Evolutionary conservation across 2,888 invertebrate genomes (phyloP).

Genomic region (Uloborus plumipes): DNA sequence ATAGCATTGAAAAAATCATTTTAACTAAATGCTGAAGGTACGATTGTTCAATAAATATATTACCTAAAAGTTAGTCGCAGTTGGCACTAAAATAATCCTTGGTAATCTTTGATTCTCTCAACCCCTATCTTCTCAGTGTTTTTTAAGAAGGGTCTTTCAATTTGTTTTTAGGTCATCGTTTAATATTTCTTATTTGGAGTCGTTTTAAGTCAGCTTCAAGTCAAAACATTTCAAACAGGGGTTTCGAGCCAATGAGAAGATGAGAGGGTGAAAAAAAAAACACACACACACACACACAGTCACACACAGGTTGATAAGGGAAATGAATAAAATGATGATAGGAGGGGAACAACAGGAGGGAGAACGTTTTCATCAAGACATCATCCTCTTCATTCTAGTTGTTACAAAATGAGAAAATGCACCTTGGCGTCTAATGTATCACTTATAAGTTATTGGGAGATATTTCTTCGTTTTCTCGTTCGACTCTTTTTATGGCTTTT

Average conservation of each 20-base stretch:
- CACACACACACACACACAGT: no score
- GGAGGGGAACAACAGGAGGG: conserved; percentile 1
- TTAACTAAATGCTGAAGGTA: conserved; percentile 59
- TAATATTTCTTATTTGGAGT: conserved; percentile 56
- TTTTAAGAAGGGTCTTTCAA: conserved; percentile 48
- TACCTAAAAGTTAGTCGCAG: conserved; percentile 25
- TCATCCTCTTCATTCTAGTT: conserved; percentile 25
- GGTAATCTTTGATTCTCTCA: conserved; percentile 2
- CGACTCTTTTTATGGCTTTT: conserved; percentile 31
- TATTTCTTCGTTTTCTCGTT: conserved; percentile 42
- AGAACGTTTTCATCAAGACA: conserved; percentile 25
- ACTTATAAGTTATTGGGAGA: conserved; percentile 55
- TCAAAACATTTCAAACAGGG: conserved; percentile 39
- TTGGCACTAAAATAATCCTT: conserved; percentile 35
- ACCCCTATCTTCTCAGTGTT: no score
- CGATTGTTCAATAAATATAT: conserved; percentile 40
- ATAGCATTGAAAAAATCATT: conserved; percentile 36
- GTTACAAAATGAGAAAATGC: conserved; percentile 41
- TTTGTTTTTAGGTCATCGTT: conserved; percentile 59
- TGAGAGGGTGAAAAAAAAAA: not conserved
- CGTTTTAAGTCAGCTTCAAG: conserved; percentile 45
- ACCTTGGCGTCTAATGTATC: conserved; percentile 50
- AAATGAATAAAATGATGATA: conserved; percentile 25
- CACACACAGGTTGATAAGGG: not conserved
- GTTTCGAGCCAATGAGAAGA: conserved; percentile 24